Percentiles rank a stretch among this genome's conserved stretches.
phyloP scores from a whole-genome alignment of 1,140 invertebrate genomes.

The Drosophila persimilis region DNA sequence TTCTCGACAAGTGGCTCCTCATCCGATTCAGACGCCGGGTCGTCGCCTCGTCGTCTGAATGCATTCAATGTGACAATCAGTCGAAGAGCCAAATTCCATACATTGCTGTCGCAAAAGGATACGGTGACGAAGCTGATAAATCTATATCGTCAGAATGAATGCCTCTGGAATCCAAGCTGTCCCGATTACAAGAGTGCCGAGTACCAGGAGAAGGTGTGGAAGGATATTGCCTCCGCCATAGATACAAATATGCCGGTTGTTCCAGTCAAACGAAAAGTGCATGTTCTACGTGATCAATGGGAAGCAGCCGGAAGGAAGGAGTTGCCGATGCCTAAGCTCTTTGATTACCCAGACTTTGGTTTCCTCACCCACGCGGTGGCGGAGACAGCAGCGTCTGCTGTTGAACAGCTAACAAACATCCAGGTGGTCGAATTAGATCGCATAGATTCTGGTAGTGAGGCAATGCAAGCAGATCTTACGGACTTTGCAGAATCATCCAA shows the following conservation, averaged over 20 bases:
- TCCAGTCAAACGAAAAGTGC: constrained; percentile 15
- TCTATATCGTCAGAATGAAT: constrained; percentile 18
- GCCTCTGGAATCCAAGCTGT: constrained; percentile 20
- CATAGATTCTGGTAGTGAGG: constrained; percentile 4
- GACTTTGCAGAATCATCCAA: too few relatives aligned
- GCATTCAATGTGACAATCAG: constrained; percentile 13
- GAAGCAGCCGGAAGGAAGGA: constrained; percentile 3
- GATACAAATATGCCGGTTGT: constrained; percentile 19
- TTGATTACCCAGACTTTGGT: constrained; percentile 6
- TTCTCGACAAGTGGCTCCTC: background rate
- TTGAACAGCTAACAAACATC: background rate
- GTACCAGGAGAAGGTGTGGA: constrained; percentile 13
- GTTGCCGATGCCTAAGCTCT: background rate
- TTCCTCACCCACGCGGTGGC: background rate
- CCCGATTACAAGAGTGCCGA: constrained; percentile 12
- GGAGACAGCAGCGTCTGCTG: background rate
- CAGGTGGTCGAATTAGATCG: background rate
- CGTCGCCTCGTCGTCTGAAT: background rate
- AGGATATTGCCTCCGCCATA: constrained; percentile 11
- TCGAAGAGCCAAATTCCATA: background rate
- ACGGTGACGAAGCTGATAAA: constrained; percentile 1
- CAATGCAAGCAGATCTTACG: background rate
- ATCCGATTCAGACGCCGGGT: background rate
- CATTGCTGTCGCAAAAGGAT: constrained; percentile 8
- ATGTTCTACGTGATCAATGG: constrained; percentile 6